These are phyloP conservation scores for Sarcophaga subvicina DNA, from an alignment of 2,888 invertebrate species.

Conservation along the genomic window DNA sequence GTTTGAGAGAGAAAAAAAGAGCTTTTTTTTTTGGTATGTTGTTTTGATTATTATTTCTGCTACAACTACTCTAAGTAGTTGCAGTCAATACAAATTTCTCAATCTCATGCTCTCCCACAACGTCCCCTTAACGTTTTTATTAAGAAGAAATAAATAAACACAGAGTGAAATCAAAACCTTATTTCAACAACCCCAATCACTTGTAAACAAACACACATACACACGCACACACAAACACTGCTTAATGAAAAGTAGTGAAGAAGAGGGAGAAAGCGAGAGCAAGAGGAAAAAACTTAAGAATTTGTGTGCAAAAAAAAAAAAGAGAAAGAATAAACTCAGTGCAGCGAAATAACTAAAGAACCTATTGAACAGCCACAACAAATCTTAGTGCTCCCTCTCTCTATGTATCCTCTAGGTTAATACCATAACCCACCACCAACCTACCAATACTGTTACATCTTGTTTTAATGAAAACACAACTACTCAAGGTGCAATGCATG, in stretches of 20 bases:
- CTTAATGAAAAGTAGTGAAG: conserved; percentile 7
- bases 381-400: conserved; percentile 63
- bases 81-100: conserved; percentile 57
- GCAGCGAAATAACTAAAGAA: conserved; percentile 64
- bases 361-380: conserved; percentile 68
- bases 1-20: conserved; percentile 29
- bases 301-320: conserved; percentile 56
- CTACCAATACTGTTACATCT: neutral
- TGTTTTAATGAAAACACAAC: neutral
- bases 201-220: conserved; percentile 42
- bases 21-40: conserved; percentile 30
- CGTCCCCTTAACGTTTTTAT: conserved; percentile 35
- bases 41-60: conserved; percentile 76
- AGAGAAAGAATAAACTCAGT: conserved; percentile 46
- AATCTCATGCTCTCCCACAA: conserved; percentile 48
- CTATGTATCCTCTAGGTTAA: neutral
- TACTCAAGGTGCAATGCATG: conserved; percentile 69
- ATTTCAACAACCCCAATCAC: conserved; percentile 74
- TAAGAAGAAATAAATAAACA: conserved; percentile 54
- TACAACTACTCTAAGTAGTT: conserved; percentile 74
- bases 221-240: neutral
- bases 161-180: conserved; percentile 73
- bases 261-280: neutral
- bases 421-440: neutral
- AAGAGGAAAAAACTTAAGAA: conserved; percentile 62